phyloP scores from a whole-genome alignment of 2,888 invertebrate species.

The Bembecia ichneumoniformis region DNA sequence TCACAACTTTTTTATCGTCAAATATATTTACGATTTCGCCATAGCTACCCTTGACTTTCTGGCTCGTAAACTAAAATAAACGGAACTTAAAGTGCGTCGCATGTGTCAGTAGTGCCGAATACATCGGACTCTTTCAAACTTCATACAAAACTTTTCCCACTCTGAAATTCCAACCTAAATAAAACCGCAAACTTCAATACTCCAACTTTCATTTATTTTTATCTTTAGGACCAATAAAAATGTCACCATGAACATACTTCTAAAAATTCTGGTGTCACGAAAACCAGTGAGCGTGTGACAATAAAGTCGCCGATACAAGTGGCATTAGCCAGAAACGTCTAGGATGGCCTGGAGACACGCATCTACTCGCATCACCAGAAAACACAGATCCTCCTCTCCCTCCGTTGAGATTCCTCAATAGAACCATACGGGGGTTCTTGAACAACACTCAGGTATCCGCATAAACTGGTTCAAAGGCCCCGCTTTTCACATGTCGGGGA shows the following conservation, averaged over 20 bases:
- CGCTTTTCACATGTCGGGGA: constrained; percentile 31
- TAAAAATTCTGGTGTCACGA: constrained; percentile 46
- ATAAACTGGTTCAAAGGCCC: constrained; percentile 23
- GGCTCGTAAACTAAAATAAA: too few species aligned
- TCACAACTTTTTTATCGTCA: not conserved
- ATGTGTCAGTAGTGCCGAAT: not conserved
- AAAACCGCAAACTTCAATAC: constrained; percentile 53
- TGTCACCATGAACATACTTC: constrained; percentile 56
- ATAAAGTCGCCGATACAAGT: constrained; percentile 67
- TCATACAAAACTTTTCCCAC: not conserved
- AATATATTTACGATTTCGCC: not conserved
- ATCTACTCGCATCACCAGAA: constrained; percentile 30
- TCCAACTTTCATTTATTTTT: constrained; percentile 54
- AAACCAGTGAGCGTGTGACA: constrained; percentile 57
- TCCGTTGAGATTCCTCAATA: constrained; percentile 1
- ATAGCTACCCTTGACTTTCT: not conserved
- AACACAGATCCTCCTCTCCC: constrained; percentile 22
- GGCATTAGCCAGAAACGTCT: constrained; percentile 53
- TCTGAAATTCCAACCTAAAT: constrained; percentile 11
- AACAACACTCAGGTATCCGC: constrained; percentile 23
- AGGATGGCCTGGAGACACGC: constrained; percentile 59
- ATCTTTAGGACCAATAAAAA: constrained; percentile 59
- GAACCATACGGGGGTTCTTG: not conserved
- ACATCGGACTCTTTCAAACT: not conserved
- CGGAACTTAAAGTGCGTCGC: not conserved